Percentiles rank a stretch among this genome's conserved stretches.
Evolutionary conservation across 2,113 vertebrate genomes (phyloP).

Genomic region (Pogonocichla stellata): DNA sequence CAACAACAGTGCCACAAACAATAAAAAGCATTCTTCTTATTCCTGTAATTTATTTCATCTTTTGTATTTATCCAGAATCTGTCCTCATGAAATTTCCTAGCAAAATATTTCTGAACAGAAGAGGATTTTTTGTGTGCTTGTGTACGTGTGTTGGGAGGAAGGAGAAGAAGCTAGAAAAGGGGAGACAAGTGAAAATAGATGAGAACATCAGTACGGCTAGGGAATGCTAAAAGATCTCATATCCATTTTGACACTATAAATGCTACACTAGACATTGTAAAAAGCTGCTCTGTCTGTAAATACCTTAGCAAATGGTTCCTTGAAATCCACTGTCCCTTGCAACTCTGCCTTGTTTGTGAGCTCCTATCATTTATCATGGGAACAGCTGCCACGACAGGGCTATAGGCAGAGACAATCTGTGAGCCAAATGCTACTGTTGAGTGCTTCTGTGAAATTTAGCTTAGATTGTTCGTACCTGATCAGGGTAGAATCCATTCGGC

Average conservation of each 20-base stretch:
- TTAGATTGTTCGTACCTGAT: neutral
- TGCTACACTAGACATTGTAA: neutral
- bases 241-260: neutral
- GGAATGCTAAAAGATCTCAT: neutral
- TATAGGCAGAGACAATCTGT: neutral
- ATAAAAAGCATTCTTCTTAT: neutral
- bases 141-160: neutral
- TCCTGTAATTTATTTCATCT: neutral
- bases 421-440: neutral
- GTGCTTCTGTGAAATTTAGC: neutral
- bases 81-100: rapidly evolving
- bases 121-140: neutral
- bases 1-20: neutral
- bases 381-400: neutral
- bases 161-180: neutral
- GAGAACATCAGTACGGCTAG: neutral
- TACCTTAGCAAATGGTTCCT: neutral
- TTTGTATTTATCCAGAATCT: neutral
- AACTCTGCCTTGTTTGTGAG: neutral
- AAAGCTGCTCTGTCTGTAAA: neutral
- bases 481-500: neutral
- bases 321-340: neutral
- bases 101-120: neutral
- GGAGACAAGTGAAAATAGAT: neutral
- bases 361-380: neutral